These are phyloP conservation scores for Mirza zaza DNA, from an alignment of 2,113 vertebrate species.

Conservation along the genomic window DNA sequence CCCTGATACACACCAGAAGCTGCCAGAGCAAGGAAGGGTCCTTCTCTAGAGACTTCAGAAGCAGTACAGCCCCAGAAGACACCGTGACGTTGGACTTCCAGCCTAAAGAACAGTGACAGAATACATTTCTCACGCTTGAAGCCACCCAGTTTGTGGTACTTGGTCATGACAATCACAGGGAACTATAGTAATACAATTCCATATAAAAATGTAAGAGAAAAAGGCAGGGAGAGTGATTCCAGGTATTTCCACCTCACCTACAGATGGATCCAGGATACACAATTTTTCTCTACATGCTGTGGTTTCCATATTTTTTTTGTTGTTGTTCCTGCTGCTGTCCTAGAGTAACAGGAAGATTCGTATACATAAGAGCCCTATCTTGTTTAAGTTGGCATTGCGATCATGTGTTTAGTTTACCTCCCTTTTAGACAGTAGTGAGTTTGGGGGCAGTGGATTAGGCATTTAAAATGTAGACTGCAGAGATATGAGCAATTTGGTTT, in stretches of 20 bases:
- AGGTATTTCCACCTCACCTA: neutral
- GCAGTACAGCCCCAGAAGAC: neutral
- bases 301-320: neutral
- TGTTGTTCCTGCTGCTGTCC: neutral
- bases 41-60: neutral
- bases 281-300: neutral
- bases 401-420: neutral
- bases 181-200: neutral
- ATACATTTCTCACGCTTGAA: neutral
- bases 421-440: neutral
- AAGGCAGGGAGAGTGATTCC: neutral
- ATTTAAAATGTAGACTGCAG: neutral
- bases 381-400: fast-evolving
- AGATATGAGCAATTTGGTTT: neutral
- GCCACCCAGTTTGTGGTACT: neutral
- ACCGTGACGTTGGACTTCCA: neutral
- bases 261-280: too few species aligned
- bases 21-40: neutral
- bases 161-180: neutral
- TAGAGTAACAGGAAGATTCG: neutral
- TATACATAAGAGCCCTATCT: neutral
- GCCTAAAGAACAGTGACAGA: neutral
- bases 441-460: neutral
- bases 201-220: neutral
- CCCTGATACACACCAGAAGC: neutral